These are phyloP conservation scores for Drosophila prostipennis DNA, from an alignment of 2,888 invertebrate genomes.

Conservation along the genomic window DNA sequence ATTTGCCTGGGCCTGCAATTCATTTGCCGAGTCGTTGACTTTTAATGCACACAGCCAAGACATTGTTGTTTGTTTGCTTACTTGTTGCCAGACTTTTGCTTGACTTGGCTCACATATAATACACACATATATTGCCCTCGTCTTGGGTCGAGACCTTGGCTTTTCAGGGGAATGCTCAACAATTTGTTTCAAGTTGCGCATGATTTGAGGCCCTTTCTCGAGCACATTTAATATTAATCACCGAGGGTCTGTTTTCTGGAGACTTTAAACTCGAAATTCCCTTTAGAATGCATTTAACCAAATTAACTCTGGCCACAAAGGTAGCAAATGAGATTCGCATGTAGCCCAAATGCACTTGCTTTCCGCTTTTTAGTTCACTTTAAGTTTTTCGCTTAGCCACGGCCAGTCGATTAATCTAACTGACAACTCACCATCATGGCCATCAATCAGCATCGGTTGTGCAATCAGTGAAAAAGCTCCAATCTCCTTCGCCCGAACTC, in stretches of 20 bases:
- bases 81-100: constrained; percentile 70
- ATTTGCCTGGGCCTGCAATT: constrained; percentile 75
- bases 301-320: constrained; percentile 36
- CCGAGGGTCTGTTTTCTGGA: not conserved
- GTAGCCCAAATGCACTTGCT: constrained; percentile 12
- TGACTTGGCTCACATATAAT: constrained; percentile 50
- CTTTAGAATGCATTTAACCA: constrained; percentile 27
- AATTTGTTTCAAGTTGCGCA: constrained; percentile 48
- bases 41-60: constrained; percentile 71
- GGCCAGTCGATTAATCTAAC: constrained; percentile 29
- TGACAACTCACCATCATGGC: constrained; percentile 14
- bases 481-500: constrained; percentile 38
- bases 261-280: constrained; percentile 4
- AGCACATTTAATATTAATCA: constrained; percentile 39
- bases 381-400: not conserved
- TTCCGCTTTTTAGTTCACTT: constrained; percentile 1
- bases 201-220: constrained; percentile 39
- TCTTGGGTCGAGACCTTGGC: constrained; percentile 28
- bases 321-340: constrained; percentile 30
- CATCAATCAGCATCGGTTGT: constrained; percentile 64
- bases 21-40: constrained; percentile 77
- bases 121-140: constrained; percentile 6
- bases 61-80: constrained; percentile 59
- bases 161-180: constrained; percentile 41
- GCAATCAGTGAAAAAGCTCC: constrained; percentile 62